Evolutionary conservation across 1,140 invertebrate species (phyloP), one percentile per base, ranked within the genome.

Genomic region (Drosophila obscura): DNA sequence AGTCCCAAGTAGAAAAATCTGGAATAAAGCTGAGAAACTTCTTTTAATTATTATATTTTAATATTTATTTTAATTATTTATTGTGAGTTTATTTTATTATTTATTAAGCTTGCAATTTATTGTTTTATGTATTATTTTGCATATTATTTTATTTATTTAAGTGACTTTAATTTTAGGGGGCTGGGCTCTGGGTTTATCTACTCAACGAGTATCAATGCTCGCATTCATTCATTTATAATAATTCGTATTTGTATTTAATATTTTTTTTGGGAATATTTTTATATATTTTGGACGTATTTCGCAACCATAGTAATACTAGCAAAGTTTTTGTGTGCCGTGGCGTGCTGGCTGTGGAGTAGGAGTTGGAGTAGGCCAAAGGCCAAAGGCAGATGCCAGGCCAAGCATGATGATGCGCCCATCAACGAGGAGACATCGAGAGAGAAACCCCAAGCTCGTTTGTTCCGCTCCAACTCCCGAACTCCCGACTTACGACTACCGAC

Each of bases 361-460:
- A 39, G 35, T 2, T 4, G 35, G 11, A 13, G 35, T 1, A 5
- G 35, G 9, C 19, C 19, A 13, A 0, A 39, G 35, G 35, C 35
- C 35, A 39, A 39, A 39, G 46, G 46, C n/a, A 19, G 16, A 45
- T 56, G 71, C 44, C 57, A 59, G 43, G 35, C 59, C 41, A 51
- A 46, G 45, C 60, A 58, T 44, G 66, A 76, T 63, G 66, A 77
- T 51, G 64, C 44, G 58, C 44, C 73, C 67, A 78, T 78, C 60
- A 67, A 57, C 45, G 51, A 41, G 31, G 55, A 41, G 59, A 62
- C 39, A 60, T 46, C 41, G 56, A 48, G 24, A 61, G 45, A n/a
- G 59, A 31, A 75, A 65, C 71, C 64, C 55, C 73, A 59, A 64
- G 55, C 73, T 71, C 66, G 66, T 77, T 76, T 64, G 73, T 61